Evolutionary conservation across 2,113 vertebrate genomes (phyloP), one percentile per base, ranked within the genome.

Genomic region (Columba livia): DNA sequence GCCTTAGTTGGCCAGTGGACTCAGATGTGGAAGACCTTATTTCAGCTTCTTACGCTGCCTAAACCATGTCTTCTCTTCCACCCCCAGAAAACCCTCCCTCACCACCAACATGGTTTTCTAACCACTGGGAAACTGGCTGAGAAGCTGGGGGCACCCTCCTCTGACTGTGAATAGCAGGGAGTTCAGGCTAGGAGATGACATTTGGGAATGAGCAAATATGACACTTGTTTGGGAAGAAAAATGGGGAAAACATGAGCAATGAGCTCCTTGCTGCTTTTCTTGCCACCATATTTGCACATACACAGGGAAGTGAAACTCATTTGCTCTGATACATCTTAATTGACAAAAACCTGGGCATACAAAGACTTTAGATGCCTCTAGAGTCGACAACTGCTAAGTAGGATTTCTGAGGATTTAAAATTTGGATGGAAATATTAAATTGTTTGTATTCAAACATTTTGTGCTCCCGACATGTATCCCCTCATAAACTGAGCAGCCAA

Each of bases 31-130:
- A 93, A 73, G 40, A 77, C 44, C 58, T 85, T 36, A 66, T 65
- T 92, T 86, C 66, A 90, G 12, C 73, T 93, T 72, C 47, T 51
- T 80, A 10, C 14, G 26, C 40, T 77, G n/a, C 57, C 62, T 90
- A 92, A 92, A 88, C n/a, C 67, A 83, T 58, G 32, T 65, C 26
- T 73, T 84, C 65, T 64, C 42, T 82, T 67, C 57, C 66, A 64
- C 25, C 42, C 19, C 8, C 36, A 69, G 21, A 26, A 94, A 79
- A 65, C 4, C 6, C 20, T 89, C 20, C 7, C 21, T 80, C 9
- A 4, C 29, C 50, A 77, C 16, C 50, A 69, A 19, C 23, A 44
- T 19, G 16, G 17, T 80, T 89, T 90, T 84, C 26, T 66, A 62
- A 86, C 62, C n/a, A 60, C 4, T 38, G 13, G 7, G 34, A 84